A percentile compares a stretch with the other conserved stretches of the same genome.
Conservation (phyloP, 2,888 invertebrate species). For the Ophraella communa region DNA sequence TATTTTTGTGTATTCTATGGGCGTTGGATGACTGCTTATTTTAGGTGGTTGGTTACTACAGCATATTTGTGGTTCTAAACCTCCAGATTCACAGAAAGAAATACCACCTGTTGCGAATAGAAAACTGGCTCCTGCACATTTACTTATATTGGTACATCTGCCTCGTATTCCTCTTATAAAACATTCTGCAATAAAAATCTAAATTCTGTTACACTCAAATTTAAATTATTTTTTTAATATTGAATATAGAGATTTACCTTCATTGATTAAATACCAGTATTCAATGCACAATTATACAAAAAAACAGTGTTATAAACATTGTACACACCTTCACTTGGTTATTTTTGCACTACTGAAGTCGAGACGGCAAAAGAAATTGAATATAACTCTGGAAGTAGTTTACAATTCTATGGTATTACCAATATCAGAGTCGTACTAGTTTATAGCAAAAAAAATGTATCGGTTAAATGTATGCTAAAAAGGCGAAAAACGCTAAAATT, state of each 20-base stretch:
- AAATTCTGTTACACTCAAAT: no score
- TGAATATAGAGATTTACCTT: neutral
- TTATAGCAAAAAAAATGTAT: no score
- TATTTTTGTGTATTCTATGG: neutral
- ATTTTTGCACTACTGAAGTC: no score
- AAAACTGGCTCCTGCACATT: neutral
- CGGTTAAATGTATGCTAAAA: no score
- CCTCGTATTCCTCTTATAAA: neutral
- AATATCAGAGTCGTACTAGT: no score
- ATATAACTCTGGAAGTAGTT: no score
- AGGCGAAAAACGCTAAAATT: no score
- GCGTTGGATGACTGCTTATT: neutral
- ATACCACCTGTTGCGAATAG: neutral
- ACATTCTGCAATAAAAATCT: neutral
- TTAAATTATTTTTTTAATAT: no score
- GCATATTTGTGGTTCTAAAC: neutral
- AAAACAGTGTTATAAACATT: neutral
- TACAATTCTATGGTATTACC: no score
- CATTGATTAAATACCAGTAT: neutral
- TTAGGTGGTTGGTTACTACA: neutral
- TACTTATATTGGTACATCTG: neutral
- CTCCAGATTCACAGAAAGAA: neutral
- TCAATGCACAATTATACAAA: neutral
- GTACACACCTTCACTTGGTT: no score
- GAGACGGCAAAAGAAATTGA: no score